Evolutionary conservation across 53 echinoderm and acorn worm species (phyloP).

Genomic region (Arbacia lixula): DNA sequence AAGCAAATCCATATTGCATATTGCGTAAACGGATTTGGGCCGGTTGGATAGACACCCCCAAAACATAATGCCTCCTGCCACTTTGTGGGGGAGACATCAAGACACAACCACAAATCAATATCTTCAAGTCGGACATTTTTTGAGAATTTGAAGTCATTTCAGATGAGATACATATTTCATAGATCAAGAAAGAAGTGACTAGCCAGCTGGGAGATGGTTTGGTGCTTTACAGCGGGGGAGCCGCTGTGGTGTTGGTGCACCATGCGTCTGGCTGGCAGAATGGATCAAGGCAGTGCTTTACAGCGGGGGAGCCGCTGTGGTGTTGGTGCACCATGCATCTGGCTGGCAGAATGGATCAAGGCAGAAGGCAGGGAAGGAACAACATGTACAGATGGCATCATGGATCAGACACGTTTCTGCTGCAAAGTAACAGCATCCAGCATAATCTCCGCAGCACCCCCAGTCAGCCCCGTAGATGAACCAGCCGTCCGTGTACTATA

Average conservation of each 20-base stretch:
- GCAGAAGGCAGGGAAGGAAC: conserved; percentile 60
- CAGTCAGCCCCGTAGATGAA: conserved; percentile 63
- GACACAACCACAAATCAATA: no score
- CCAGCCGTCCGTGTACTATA: conserved; percentile 69
- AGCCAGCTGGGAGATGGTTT: no score
- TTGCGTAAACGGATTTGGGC: no score
- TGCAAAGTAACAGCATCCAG: conserved; percentile 62
- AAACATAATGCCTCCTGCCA: no score
- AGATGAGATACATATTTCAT: no score
- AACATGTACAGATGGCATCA: conserved; percentile 68
- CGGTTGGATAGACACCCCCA: no score
- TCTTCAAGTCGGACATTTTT: no score
- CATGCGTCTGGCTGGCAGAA: conserved; percentile 60
- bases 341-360: conserved; percentile 62
- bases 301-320: background rate
- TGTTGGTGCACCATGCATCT: conserved; percentile 54
- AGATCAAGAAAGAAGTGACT: no score
- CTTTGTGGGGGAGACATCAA: no score
- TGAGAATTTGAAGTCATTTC: no score
- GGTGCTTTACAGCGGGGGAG: conserved; percentile 12
- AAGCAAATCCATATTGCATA: no score
- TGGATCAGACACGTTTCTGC: conserved; percentile 61
- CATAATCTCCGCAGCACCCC: conserved; percentile 72
- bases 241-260: conserved; percentile 32
- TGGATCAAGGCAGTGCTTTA: conserved; percentile 60